A percentile compares a stretch with the other conserved stretches of the same genome.
Evolutionary conservation across 2,888 invertebrate species (phyloP).

Genomic region (Sussaba pulchella): DNA sequence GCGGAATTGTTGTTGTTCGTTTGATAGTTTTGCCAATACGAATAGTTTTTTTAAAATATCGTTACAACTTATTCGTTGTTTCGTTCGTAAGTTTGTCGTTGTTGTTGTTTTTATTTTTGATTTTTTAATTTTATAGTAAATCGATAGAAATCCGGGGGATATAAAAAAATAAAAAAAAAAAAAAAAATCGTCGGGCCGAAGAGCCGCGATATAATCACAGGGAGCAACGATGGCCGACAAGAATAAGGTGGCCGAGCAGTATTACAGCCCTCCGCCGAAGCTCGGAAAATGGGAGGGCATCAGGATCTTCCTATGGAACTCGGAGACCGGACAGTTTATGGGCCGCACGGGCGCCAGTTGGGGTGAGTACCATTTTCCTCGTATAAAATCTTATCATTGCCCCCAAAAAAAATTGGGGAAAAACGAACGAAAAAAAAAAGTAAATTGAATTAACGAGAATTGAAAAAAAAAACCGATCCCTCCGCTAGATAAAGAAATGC

Average conservation of each 20-base stretch:
- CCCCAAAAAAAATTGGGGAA: too few species aligned
- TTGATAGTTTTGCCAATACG: too few species aligned
- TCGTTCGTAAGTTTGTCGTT: background rate
- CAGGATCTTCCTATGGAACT: constrained; percentile 95
- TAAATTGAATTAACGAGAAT: background rate
- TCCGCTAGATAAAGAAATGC: too few species aligned
- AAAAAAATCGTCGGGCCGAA: constrained; percentile 15
- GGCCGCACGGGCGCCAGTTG: constrained; percentile 97
- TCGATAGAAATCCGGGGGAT: background rate
- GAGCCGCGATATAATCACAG: background rate
- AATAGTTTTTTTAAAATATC: background rate
- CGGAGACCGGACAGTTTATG: constrained; percentile 95
- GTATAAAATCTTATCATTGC: background rate
- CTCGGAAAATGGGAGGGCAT: constrained; percentile 94
- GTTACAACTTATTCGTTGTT: background rate
- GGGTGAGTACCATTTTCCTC: constrained; percentile 89
- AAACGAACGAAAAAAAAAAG: background rate
- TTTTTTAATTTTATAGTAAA: background rate
- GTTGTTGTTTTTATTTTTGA: background rate
- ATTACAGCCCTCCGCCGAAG: constrained; percentile 91
- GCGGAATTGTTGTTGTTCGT: too few species aligned
- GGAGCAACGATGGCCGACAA: constrained; percentile 71
- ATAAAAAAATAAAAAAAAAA: too few species aligned
- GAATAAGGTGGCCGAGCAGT: constrained; percentile 91
- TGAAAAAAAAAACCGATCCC: too few species aligned